A percentile compares a stretch with the other conserved stretches of the same genome.
Evolutionary conservation across 2,113 vertebrate genomes (phyloP).

Genomic region (Salvelinus sp.): DNA sequence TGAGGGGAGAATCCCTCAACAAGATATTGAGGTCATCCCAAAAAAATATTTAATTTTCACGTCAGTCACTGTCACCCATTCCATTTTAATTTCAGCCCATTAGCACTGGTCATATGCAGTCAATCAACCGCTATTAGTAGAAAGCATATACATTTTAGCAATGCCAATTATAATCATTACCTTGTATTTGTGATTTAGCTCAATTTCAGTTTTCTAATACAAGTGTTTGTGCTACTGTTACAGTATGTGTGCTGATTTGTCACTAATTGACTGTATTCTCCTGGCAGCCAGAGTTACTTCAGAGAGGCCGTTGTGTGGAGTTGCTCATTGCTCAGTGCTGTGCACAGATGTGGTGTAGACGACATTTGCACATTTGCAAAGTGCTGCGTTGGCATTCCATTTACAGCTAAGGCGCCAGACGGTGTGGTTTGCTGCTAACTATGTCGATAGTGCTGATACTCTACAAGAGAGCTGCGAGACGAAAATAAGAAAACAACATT

Average conservation of each 20-base stretch:
- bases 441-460: conserved; percentile 24
- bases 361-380: conserved; percentile 38
- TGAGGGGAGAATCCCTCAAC: not conserved
- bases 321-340: not conserved
- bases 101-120: not conserved
- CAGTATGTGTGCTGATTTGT: not conserved
- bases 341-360: conserved; percentile 9
- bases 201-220: not conserved
- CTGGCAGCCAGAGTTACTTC: not conserved
- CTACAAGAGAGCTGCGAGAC: conserved; percentile 15
- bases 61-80: not conserved
- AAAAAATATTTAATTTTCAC: conserved; percentile 4
- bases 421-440: conserved; percentile 50
- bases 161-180: not conserved
- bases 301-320: not conserved
- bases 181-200: not conserved
- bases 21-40: not conserved
- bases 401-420: conserved; percentile 46
- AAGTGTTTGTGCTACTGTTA: not conserved
- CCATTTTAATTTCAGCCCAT: not conserved
- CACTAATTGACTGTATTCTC: not conserved
- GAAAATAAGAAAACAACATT: not conserved
- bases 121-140: not conserved
- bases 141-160: not conserved
- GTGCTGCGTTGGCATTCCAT: conserved; percentile 40